Base-by-base conservation (phyloP, 2,888 invertebrate genomes). In the Mesorhabditis sp. region DNA sequence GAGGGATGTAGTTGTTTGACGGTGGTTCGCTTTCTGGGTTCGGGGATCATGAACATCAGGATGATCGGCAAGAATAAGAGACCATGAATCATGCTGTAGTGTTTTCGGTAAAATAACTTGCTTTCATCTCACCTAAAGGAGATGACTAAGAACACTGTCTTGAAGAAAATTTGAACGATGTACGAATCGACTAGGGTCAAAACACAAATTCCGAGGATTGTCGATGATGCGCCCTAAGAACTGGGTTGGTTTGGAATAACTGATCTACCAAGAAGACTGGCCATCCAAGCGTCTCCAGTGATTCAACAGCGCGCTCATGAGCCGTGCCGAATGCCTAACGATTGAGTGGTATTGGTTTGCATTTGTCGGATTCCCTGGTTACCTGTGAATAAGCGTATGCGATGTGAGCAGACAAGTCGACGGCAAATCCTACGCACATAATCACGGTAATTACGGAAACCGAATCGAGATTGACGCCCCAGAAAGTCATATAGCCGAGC, bases 381-480 rank as follows among this genome's bases (percentile, higher is more conserved):
- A 65, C 73, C 43, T 76, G 78, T 5, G 78, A 77, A 68, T 74
- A 79, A 0, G 80, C 80, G 45, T 80, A 80, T 1, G 80, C 76
- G 50, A 79, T 80, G 50, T 79, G 80, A 10, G 80, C 78, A 4
- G 83, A 84, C 43, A 84, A 74, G 73, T 84, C 84, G 41, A 95
- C 94, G 5, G 94, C 94, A 88, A 95, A 95, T 67, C 95, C 95
- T 73, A 95, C 94, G 87, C 94, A 94, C 94, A 95, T 95, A 78
- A 95, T 95, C 67, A 95, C 79, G 6, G 95, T 94, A 74, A 95
- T 94, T 94, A 95, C 95, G 1, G 94, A 94, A 81, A 95, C 94
- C 0, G 80, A 78, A 67, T 85, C 85, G 67, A 95, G 89, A 85
- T 93, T 93, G 5, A 95, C 83, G n/a, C 82, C 82, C 85, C 85